A percentile compares a stretch with the other conserved stretches of the same genome.
Conservation (phyloP, 2,797 vertebrate genomes). For the Oreochromis grahami region DNA sequence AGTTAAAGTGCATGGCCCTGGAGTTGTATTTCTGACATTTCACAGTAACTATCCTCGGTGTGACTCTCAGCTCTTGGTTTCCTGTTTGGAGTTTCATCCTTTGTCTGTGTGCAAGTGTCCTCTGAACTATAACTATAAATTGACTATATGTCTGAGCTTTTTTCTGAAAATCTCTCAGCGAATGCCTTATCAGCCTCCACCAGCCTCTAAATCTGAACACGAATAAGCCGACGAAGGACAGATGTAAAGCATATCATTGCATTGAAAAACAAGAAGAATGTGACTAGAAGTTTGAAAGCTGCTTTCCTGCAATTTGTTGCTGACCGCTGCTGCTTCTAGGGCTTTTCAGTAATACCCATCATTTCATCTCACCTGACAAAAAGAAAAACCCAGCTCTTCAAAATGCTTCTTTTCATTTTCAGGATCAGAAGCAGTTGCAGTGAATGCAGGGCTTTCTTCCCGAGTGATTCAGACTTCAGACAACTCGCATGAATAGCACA, state of each 20-base stretch:
- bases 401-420: slow-evolving; percentile 32
- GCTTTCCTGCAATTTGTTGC: slow-evolving; percentile 2
- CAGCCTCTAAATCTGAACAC: background rate
- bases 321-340: background rate
- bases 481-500: slow-evolving; percentile 43
- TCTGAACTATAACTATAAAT: background rate
- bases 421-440: slow-evolving; percentile 6
- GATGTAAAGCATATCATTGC: background rate
- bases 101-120: background rate
- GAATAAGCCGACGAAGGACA: background rate
- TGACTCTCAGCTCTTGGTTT: slow-evolving; percentile 1
- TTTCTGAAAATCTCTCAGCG: background rate
- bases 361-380: slow-evolving; percentile 44
- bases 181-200: background rate
- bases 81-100: background rate
- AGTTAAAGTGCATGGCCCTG: background rate
- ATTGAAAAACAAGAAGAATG: background rate
- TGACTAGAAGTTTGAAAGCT: background rate
- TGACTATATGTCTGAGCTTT: background rate
- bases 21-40: background rate
- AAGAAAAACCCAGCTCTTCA: background rate
- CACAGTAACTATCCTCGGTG: background rate
- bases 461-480: slow-evolving; percentile 37
- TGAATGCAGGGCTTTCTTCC: slow-evolving; percentile 10
- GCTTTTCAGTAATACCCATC: slow-evolving; percentile 27